phyloP scores from a whole-genome alignment of 2,113 vertebrate species.

The Meriones unguiculatus region DNA sequence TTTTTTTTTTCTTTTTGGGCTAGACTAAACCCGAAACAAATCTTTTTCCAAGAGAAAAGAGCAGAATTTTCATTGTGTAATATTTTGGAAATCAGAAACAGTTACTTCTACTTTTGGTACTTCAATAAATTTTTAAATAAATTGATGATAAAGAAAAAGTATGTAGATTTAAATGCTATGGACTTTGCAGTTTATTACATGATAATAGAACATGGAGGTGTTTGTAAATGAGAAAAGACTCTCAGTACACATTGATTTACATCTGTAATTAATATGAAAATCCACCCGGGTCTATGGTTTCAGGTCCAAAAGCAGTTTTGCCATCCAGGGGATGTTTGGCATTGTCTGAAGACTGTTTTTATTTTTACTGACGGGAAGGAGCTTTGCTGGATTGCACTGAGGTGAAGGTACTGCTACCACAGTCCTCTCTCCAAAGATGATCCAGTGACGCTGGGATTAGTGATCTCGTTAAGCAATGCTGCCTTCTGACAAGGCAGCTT shows the following conservation, averaged over 20 bases:
- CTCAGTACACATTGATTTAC: slow-evolving; percentile 6
- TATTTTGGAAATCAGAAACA: slow-evolving; percentile 70
- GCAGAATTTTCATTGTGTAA: slow-evolving; percentile 56
- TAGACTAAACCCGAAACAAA: slow-evolving; percentile 67
- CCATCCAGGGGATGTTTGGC: background rate
- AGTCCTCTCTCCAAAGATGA: background rate
- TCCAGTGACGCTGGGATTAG: background rate
- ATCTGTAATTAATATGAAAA: slow-evolving; percentile 55
- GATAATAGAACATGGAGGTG: background rate
- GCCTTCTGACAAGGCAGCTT: background rate
- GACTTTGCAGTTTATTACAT: background rate
- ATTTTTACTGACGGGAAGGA: background rate
- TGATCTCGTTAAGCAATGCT: background rate
- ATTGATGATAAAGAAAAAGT: background rate
- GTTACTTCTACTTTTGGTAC: slow-evolving; percentile 11
- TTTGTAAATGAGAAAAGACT: background rate
- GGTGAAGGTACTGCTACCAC: background rate
- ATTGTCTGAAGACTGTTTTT: background rate
- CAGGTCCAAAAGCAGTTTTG: background rate
- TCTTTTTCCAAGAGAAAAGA: slow-evolving; percentile 62
- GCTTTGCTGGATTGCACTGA: background rate
- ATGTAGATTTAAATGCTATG: background rate
- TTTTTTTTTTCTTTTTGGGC: background rate
- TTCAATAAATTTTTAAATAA: slow-evolving; percentile 26
- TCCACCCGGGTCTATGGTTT: background rate